Percentiles rank a stretch among this genome's conserved stretches.
Evolutionary conservation across 2,888 invertebrate species (phyloP).

Genomic region (Euclidia mi): DNA sequence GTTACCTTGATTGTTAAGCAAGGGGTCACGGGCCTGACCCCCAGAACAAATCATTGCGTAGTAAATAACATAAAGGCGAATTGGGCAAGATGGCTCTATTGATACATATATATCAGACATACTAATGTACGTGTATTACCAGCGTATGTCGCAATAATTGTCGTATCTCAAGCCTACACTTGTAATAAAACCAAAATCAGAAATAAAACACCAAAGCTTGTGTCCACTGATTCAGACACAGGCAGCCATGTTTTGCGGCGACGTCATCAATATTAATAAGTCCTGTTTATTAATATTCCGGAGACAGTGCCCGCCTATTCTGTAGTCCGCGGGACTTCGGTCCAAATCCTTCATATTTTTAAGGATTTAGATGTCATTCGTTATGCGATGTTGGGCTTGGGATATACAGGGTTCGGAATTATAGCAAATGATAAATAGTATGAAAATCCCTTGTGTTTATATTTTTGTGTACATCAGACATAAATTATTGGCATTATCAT

Average conservation of each 20-base stretch:
- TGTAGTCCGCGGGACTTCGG: constrained; percentile 36
- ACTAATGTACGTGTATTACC: too few relatives aligned
- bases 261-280: constrained; percentile 57
- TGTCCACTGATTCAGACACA: constrained; percentile 42
- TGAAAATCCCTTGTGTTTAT: neutral
- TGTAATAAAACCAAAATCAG: constrained; percentile 5
- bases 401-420: constrained; percentile 2
- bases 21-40: too few relatives aligned
- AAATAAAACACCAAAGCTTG: constrained; percentile 22
- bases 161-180: too few relatives aligned
- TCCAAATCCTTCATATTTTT: constrained; percentile 57
- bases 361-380: constrained; percentile 45
- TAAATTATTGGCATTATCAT: too few relatives aligned
- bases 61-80: too few relatives aligned
- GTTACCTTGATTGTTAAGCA: too few relatives aligned
- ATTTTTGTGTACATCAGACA: too few relatives aligned
- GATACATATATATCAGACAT: too few relatives aligned
- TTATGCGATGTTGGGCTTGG: constrained; percentile 39
- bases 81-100: too few relatives aligned
- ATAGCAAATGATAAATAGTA: constrained; percentile 1
- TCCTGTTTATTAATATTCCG: constrained; percentile 50
- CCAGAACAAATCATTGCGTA: too few relatives aligned
- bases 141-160: too few relatives aligned
- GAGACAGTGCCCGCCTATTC: constrained; percentile 24
- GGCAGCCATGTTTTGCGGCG: constrained; percentile 40